Evolutionary conservation across 1,140 invertebrate species (phyloP), one percentile per base, ranked within the genome.

Genomic region (Geopemphigus sp.): DNA sequence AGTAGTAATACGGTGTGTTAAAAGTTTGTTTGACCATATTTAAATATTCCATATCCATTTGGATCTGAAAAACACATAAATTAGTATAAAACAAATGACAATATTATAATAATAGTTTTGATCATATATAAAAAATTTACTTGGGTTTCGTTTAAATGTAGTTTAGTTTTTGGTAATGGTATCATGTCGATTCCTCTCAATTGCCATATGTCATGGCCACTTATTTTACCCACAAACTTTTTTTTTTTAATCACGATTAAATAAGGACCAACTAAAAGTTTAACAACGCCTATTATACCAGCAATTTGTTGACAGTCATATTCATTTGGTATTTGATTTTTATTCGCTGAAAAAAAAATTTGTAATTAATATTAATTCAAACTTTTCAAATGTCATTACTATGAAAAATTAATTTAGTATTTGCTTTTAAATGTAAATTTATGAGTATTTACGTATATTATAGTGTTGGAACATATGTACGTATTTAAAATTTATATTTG

Each of bases 221-320:
- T 92, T 80, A 98, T 89, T 81, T 91, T 92, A 17, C 97, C 97
- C 63, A 98, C 89, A 85, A 92, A 90, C 83, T 91, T 88, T 80
- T 93, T 91, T 83, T 93, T 91, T 24, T 95, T 97, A 70, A 97
- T 94, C 0, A 98, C 91, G 81, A 99, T 89, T 24, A 99, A 87
- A 85, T 98, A 96, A 68, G 92, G 89, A 76, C 95, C 95, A 81
- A 94, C 92, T 53, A 98, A 87, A 0, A 98, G 87, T 81, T 90
- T 89, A 70, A 98, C 92, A 56, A 91, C 91, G 19, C 97, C 97
- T 24, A 98, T 85, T 68, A 99, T 90, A 5, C 96, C 97, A 88
- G 92, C 95, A 82, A 98, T 94, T 64, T 32, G 22, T 45, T 54
- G 47, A 12, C 29, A 29, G 8, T 29, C 57, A 29, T 6, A 63